These are phyloP conservation scores for Poeciliopsis prolifica DNA, from an alignment of 2,113 vertebrate genomes.

Conservation along the genomic window DNA sequence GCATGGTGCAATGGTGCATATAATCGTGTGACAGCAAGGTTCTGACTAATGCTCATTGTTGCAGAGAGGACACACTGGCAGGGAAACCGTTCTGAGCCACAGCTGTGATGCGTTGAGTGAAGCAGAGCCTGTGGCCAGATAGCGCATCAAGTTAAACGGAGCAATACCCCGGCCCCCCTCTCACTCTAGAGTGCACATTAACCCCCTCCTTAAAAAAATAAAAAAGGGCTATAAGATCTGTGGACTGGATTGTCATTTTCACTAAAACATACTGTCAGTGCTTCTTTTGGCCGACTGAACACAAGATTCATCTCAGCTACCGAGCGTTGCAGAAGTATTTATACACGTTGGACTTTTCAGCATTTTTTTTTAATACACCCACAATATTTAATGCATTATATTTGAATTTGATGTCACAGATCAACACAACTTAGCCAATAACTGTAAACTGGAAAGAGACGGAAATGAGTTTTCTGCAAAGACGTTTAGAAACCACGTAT, in stretches of 20 bases:
- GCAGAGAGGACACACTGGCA: constrained; percentile 16
- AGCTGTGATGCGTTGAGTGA: background rate
- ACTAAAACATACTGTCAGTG: constrained; percentile 30
- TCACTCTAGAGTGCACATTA: constrained; percentile 50
- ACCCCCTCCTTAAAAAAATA: constrained; percentile 23
- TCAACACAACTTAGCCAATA: too few relatives aligned
- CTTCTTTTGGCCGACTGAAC: constrained; percentile 30
- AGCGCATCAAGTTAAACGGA: constrained; percentile 44
- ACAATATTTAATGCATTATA: background rate
- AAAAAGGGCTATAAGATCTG: constrained; percentile 70
- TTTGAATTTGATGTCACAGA: background rate
- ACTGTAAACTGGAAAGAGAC: background rate
- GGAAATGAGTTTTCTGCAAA: background rate
- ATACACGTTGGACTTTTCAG: background rate
- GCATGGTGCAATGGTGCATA: constrained; percentile 59
- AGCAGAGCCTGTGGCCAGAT: background rate
- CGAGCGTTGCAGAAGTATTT: background rate
- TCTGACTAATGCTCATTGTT: constrained; percentile 14
- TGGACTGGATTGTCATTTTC: constrained; percentile 55
- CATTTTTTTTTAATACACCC: background rate
- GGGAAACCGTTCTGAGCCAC: background rate
- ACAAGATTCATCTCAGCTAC: background rate
- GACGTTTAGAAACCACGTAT: too few relatives aligned
- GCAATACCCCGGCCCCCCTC: constrained; percentile 51
- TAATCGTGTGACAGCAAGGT: constrained; percentile 26